A percentile compares a stretch with the other conserved stretches of the same genome.
These are phyloP conservation scores for Limnephilus rhombicus DNA, from an alignment of 2,888 invertebrate species.

Conservation along the genomic window DNA sequence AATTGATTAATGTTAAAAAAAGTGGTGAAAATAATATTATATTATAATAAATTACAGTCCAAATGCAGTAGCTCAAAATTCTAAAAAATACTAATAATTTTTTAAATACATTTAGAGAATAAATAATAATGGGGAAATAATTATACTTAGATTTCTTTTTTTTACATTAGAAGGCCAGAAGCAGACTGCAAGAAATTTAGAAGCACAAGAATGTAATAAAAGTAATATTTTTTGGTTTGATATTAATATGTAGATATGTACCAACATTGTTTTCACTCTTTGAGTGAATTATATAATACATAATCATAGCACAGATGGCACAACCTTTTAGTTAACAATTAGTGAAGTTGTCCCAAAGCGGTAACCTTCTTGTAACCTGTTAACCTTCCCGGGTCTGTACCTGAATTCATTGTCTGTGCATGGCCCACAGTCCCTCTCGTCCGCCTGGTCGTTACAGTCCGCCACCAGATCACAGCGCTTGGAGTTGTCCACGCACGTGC, in stretches of 20 bases:
- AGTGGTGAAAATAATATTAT: no score
- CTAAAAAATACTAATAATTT: not conserved
- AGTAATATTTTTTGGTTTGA: not conserved
- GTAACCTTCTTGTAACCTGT: constrained; percentile 39
- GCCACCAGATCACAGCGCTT: constrained; percentile 78
- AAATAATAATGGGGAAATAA: not conserved
- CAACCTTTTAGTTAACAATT: not conserved
- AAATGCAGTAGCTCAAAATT: not conserved
- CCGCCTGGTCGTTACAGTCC: constrained; percentile 80
- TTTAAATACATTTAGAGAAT: not conserved
- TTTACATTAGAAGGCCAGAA: not conserved
- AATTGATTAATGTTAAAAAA: no score
- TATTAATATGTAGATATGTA: not conserved
- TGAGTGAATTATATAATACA: not conserved
- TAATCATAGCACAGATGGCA: not conserved
- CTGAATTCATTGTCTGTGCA: constrained; percentile 54
- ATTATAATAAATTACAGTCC: not conserved
- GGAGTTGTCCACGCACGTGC: constrained; percentile 72
- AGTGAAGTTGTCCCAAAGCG: not conserved
- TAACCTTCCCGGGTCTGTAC: constrained; percentile 40
- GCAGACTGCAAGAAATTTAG: not conserved
- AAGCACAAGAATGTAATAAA: not conserved
- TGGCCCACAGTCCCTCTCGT: constrained; percentile 80
- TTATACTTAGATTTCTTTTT: not conserved
- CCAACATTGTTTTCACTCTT: not conserved